phyloP scores from a whole-genome alignment of 2,113 vertebrate species.

The Orthonyx spaldingii region DNA sequence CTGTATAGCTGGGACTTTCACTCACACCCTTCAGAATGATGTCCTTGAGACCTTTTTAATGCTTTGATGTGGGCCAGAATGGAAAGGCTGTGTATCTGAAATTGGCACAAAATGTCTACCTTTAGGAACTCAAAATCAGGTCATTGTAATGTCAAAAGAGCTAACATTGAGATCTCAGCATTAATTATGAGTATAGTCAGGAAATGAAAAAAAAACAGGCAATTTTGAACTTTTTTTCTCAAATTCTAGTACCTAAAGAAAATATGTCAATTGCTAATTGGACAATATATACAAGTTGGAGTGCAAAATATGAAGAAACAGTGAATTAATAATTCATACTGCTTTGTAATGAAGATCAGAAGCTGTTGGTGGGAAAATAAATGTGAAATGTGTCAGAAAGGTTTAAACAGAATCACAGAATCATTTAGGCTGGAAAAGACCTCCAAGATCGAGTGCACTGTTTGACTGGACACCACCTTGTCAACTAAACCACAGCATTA shows the following conservation, averaged over 20 bases:
- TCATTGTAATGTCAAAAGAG: neutral
- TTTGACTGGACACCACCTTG: neutral
- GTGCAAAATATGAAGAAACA: neutral
- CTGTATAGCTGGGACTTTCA: neutral
- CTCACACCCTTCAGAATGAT: neutral
- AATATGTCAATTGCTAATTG: neutral
- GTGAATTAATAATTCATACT: neutral
- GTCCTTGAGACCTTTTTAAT: neutral
- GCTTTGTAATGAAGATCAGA: neutral
- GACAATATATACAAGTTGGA: neutral
- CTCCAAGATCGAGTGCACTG: neutral
- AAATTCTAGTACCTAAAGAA: neutral
- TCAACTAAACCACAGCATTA: neutral
- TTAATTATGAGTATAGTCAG: neutral
- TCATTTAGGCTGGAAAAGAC: neutral
- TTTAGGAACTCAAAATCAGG: neutral
- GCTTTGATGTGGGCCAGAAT: neutral
- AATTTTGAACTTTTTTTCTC: neutral
- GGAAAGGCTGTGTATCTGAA: neutral
- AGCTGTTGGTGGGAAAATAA: neutral
- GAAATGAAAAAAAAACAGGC: neutral
- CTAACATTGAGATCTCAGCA: neutral
- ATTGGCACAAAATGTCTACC: fast-evolving
- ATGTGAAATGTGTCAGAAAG: neutral
- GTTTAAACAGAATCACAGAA: neutral